A percentile compares a stretch with the other conserved stretches of the same genome.
Conservation (phyloP, 2,113 vertebrate genomes). For the Hippocampus abdominalis region DNA sequence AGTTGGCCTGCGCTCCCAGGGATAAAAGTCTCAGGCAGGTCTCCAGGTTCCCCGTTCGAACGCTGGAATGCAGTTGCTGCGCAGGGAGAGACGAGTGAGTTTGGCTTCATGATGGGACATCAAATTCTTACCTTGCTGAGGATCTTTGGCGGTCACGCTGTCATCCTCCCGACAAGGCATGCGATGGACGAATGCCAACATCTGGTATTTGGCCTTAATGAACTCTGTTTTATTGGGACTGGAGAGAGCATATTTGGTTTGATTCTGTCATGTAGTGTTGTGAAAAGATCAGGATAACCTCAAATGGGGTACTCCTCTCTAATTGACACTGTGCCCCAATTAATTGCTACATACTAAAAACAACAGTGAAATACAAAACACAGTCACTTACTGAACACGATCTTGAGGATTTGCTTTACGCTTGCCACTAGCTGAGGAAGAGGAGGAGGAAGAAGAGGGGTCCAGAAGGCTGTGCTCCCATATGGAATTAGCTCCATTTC, state of each 20-base stretch:
- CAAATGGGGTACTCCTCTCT: no score
- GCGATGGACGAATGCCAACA: constrained; percentile 93
- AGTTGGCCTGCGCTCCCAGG: constrained; percentile 94
- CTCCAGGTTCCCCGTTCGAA: constrained; percentile 94
- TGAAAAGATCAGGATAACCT: not conserved
- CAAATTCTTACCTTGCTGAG: constrained; percentile 85
- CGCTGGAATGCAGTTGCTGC: constrained; percentile 97
- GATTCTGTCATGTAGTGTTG: not conserved
- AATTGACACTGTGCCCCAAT: not conserved
- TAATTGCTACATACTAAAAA: no score
- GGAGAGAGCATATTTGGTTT: constrained; percentile 27
- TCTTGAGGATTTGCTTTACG: constrained; percentile 96
- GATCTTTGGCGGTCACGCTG: constrained; percentile 93
- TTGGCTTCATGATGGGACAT: not conserved
- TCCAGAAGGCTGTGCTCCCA: constrained; percentile 97
- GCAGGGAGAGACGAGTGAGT: constrained; percentile 14
- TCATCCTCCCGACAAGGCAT: constrained; percentile 96
- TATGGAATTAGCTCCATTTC: constrained; percentile 96
- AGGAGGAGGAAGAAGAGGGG: constrained; percentile 84
- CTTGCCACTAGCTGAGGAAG: constrained; percentile 85
- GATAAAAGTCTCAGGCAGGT: constrained; percentile 90
- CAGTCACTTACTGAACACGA: constrained; percentile 91
- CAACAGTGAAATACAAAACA: not conserved
- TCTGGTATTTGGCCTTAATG: constrained; percentile 97
- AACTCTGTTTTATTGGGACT: constrained; percentile 98